phyloP scores from a whole-genome alignment of 2,797 vertebrate species.

The Girardinus metallicus region DNA sequence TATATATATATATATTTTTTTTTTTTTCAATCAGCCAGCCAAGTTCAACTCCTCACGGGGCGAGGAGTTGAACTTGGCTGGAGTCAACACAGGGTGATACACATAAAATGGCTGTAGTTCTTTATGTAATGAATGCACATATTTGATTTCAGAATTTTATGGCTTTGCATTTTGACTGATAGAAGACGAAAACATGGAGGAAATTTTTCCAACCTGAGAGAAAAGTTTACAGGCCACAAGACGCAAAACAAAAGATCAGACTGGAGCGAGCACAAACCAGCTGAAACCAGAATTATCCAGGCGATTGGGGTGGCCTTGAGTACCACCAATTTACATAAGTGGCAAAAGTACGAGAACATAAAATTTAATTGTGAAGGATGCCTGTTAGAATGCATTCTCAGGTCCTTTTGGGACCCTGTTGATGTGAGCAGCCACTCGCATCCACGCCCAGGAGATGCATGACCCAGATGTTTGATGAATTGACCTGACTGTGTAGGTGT shows the following conservation, averaged over 20 bases:
- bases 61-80: neutral
- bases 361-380: constrained; percentile 39
- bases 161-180: neutral
- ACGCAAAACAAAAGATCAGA: neutral
- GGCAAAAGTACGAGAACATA: constrained; percentile 26
- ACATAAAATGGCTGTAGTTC: neutral
- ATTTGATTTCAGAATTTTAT: neutral
- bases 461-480: constrained; percentile 68
- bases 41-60: too few species aligned
- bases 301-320: neutral
- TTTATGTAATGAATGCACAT: neutral
- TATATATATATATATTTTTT: too few species aligned
- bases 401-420: constrained; percentile 21
- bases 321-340: neutral
- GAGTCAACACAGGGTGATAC: too few species aligned
- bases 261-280: neutral
- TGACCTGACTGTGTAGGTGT: constrained; percentile 51
- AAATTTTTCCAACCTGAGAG: neutral
- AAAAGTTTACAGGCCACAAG: neutral
- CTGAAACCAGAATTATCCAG: constrained; percentile 1
- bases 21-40: too few species aligned
- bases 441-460: constrained; percentile 63
- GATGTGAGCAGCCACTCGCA: constrained; percentile 38
- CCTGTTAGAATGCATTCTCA: constrained; percentile 2
- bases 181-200: neutral